A percentile compares a stretch with the other conserved stretches of the same genome.
Conservation (phyloP, 1,140 invertebrate species). For the Megathymus violae region DNA sequence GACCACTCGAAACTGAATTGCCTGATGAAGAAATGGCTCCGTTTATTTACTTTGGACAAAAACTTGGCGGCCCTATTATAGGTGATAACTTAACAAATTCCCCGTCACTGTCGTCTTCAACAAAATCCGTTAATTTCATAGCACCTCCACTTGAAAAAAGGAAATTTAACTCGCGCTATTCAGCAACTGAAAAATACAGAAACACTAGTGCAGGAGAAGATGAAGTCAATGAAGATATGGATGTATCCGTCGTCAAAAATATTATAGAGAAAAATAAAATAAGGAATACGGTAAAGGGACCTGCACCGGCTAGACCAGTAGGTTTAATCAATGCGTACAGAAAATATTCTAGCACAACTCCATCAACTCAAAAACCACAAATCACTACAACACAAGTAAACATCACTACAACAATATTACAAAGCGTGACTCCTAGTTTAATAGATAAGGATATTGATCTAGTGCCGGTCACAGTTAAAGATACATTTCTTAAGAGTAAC, state of each 20-base stretch:
- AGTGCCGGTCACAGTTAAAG: constrained; percentile 42
- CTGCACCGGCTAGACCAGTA: constrained; percentile 72
- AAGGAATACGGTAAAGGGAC: constrained; percentile 78
- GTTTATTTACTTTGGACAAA: constrained; percentile 89
- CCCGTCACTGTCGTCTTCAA: constrained; percentile 77
- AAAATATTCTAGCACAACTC: constrained; percentile 70
- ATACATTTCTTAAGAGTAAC: constrained; percentile 38
- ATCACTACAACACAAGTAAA: constrained; percentile 52
- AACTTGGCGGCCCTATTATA: constrained; percentile 79
- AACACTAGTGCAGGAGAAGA: constrained; percentile 77
- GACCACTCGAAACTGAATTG: constrained; percentile 85
- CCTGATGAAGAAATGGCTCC: constrained; percentile 87
- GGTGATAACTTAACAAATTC: constrained; percentile 76
- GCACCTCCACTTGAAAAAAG: constrained; percentile 80
- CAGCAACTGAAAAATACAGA: constrained; percentile 78
- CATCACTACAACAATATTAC: constrained; percentile 56
- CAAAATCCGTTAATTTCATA: constrained; percentile 81
- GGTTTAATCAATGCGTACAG: constrained; percentile 79
- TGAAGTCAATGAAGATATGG: constrained; percentile 83
- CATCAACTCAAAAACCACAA: constrained; percentile 56
- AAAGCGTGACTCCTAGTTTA: constrained; percentile 52
- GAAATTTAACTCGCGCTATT: constrained; percentile 81
- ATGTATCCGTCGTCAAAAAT: constrained; percentile 82
- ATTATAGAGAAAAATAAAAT: constrained; percentile 83
- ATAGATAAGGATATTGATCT: constrained; percentile 49